A percentile compares a stretch with the other conserved stretches of the same genome.
These are phyloP conservation scores for Limenitis camilla DNA, from an alignment of 2,888 invertebrate genomes.

Conservation along the genomic window DNA sequence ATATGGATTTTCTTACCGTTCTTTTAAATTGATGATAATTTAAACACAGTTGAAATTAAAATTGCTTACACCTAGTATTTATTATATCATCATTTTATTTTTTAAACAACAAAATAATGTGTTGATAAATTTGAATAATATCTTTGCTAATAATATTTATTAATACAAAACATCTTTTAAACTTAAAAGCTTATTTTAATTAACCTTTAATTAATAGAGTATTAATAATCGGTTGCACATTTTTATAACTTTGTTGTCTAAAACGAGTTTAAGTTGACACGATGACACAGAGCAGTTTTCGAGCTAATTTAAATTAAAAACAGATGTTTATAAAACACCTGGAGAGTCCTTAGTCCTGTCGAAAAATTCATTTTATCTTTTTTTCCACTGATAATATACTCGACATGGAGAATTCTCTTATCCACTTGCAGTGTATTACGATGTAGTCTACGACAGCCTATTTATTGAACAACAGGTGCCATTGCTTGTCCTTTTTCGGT, in stretches of 20 bases:
- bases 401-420: conserved; percentile 23
- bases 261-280: conserved; percentile 9
- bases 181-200: not conserved
- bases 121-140: too few species aligned
- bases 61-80: too few species aligned
- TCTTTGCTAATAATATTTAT: too few species aligned
- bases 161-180: too few species aligned
- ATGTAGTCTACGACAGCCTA: conserved; percentile 25
- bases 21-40: too few species aligned
- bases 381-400: conserved; percentile 28
- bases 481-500: conserved; percentile 23
- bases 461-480: conserved; percentile 29
- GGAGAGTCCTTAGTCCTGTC: conserved; percentile 25
- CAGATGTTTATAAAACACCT: conserved; percentile 28
- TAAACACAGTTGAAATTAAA: too few species aligned
- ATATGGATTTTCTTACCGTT: too few species aligned
- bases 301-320: conserved; percentile 16
- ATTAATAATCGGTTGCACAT: not conserved
- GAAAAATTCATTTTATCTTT: conserved; percentile 28
- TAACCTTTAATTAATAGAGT: not conserved
- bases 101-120: too few species aligned
- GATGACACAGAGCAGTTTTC: conserved; percentile 10
- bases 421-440: conserved; percentile 22
- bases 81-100: too few species aligned
- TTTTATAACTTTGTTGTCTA: not conserved